Evolutionary conservation across 2,888 invertebrate genomes (phyloP), one percentile per base, ranked within the genome.

Genomic region (Shargacucullia verbasci): DNA sequence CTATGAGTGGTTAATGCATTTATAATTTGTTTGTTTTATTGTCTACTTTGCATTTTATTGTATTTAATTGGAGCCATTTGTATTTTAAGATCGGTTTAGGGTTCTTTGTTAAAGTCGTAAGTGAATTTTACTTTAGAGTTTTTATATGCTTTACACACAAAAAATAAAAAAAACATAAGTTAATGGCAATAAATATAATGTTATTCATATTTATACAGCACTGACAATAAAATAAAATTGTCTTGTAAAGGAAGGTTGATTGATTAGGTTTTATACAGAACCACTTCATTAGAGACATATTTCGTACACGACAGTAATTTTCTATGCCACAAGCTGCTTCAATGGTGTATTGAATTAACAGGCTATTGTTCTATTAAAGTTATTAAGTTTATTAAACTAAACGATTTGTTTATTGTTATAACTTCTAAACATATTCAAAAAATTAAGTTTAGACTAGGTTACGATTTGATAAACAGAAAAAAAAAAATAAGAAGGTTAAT

Each of bases 21-120:
- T 92, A 88, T 92, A 92, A 93, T 93, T 89, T 91, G 92, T 92
- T 92, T 91, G 88, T 90, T 91, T 90, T 90, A 90, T 88, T 86
- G 80, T 87, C 80, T 81, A 75, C 86, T 80, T 91, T 89, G 84
- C 86, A 91, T 92, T 90, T 91, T 90, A 91, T 89, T 88, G 83
- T 80, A 81, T 84, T 89, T 89, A 90, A 91, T 90, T 90, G 84
- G 76, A 79, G 79, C 78, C 46, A 82, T 89, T 90, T 86, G 78
- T 81, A 79, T 78, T 76, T 78, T 79, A 73, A 61, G 64, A 77
- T 66, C 64, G 58, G 66, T 77, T 78, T 65, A 74, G 68, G 70
- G 78, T 70, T 74, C 67, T 43, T 56, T 71, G 53, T 52, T 46
- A 53, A 52, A 37, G 45, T 11, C 10, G 9, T 25, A 33, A 33